Evolutionary conservation across 2,888 invertebrate genomes (phyloP).

Genomic region (Corythucha ciliata): DNA sequence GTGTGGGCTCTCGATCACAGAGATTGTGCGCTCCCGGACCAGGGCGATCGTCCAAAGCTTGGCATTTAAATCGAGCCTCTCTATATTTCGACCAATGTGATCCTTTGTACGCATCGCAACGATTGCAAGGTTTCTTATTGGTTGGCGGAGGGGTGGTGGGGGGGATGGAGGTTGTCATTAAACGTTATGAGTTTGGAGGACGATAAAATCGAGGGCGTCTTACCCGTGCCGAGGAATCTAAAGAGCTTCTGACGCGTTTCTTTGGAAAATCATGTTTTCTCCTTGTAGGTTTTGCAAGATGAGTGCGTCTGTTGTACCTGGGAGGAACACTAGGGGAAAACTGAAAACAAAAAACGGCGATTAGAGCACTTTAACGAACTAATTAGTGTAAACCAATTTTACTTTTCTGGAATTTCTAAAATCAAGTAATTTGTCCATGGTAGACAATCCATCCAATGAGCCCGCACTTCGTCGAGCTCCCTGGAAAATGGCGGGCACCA

Average conservation of each 20-base stretch:
- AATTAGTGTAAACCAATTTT: no score
- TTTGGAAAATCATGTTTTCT: not conserved
- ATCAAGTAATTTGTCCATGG: no score
- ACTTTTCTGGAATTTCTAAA: no score
- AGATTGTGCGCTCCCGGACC: slow-evolving; percentile 22
- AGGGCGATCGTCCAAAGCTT: slow-evolving; percentile 3
- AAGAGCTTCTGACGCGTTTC: not conserved
- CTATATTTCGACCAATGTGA: slow-evolving; percentile 15
- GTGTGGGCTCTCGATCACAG: not conserved
- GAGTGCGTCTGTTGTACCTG: not conserved
- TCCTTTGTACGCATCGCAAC: slow-evolving; percentile 16
- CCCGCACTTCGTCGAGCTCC: no score
- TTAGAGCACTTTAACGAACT: not conserved
- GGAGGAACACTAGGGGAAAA: not conserved
- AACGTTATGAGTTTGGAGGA: not conserved
- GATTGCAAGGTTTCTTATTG: not conserved
- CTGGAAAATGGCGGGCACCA: no score
- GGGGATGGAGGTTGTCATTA: not conserved
- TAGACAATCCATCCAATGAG: no score
- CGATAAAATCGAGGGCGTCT: not conserved
- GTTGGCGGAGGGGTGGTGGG: no score
- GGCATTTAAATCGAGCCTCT: not conserved
- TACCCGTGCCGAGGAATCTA: not conserved
- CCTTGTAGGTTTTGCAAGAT: not conserved
- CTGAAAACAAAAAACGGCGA: not conserved